Conservation (phyloP, 1,140 invertebrate species). For the Acromyrmex heyeri region DNA sequence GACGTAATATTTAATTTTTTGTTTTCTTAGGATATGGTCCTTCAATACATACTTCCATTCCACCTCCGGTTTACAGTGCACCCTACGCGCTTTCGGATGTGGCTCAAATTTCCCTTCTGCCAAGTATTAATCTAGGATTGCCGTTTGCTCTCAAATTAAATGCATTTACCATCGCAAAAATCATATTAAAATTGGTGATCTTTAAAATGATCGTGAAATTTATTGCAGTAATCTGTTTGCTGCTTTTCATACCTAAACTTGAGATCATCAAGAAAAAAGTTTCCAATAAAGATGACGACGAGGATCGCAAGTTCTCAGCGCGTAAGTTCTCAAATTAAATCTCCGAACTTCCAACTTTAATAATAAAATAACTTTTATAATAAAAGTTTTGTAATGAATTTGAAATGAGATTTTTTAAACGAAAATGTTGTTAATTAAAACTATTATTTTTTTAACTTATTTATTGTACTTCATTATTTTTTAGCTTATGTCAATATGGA, state of each 20-base stretch:
- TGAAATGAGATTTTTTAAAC: background rate
- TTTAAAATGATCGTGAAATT: constrained; percentile 93
- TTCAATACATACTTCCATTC: constrained; percentile 22
- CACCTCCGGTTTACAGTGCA: constrained; percentile 79
- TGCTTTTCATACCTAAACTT: constrained; percentile 91
- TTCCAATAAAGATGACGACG: constrained; percentile 68
- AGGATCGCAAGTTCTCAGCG: constrained; percentile 68
- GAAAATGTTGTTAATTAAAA: background rate
- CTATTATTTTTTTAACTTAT: background rate
- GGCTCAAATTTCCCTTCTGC: constrained; percentile 87
- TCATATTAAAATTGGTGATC: constrained; percentile 90
- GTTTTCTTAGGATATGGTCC: constrained; percentile 49
- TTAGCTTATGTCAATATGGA: constrained; percentile 34
- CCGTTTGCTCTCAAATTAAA: constrained; percentile 88
- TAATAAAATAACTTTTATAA: background rate
- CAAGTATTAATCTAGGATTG: constrained; percentile 80
- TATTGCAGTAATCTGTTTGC: constrained; percentile 90
- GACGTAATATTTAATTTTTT: background rate
- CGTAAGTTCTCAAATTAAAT: constrained; percentile 65
- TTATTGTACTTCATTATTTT: background rate
- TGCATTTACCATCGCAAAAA: constrained; percentile 90
- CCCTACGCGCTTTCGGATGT: constrained; percentile 87
- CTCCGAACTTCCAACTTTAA: constrained; percentile 8
- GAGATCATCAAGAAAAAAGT: constrained; percentile 82
- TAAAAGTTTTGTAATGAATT: background rate